These are phyloP conservation scores for Lepus townsendii DNA, from an alignment of 2,797 vertebrate genomes.

Conservation along the genomic window DNA sequence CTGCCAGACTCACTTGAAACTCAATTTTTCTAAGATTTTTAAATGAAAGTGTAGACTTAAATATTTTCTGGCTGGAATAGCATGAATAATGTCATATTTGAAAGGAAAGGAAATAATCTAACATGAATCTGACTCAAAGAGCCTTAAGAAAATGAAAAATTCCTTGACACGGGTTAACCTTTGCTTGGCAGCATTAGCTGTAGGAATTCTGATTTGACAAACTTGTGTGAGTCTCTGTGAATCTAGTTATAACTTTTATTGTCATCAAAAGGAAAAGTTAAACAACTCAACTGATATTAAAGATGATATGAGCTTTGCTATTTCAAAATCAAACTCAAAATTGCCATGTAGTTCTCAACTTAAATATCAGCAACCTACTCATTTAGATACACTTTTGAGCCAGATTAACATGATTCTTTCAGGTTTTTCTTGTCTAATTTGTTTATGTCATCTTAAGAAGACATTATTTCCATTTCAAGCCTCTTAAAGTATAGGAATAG, in stretches of 20 bases:
- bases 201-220: background rate
- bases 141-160: background rate
- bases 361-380: background rate
- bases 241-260: slow-evolving; percentile 1
- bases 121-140: slow-evolving; percentile 7
- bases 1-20: background rate
- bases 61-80: slow-evolving; percentile 16
- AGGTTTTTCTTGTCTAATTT: background rate
- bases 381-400: slow-evolving; percentile 7
- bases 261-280: slow-evolving; percentile 8
- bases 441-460: background rate
- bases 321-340: slow-evolving; percentile 36
- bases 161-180: background rate
- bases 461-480: slow-evolving; percentile 23
- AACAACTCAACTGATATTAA: slow-evolving; percentile 26
- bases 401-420: slow-evolving; percentile 26
- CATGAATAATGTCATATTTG: background rate
- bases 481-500: background rate
- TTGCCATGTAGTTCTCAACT: background rate
- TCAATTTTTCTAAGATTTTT: background rate
- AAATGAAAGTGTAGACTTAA: slow-evolving; percentile 8
- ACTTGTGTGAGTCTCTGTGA: background rate
- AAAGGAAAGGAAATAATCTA: slow-evolving; percentile 32
- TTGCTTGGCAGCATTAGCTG: background rate
- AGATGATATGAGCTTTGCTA: background rate